Conservation (phyloP, 1,140 invertebrate species). For the Drosophila ohnishii region DNA sequence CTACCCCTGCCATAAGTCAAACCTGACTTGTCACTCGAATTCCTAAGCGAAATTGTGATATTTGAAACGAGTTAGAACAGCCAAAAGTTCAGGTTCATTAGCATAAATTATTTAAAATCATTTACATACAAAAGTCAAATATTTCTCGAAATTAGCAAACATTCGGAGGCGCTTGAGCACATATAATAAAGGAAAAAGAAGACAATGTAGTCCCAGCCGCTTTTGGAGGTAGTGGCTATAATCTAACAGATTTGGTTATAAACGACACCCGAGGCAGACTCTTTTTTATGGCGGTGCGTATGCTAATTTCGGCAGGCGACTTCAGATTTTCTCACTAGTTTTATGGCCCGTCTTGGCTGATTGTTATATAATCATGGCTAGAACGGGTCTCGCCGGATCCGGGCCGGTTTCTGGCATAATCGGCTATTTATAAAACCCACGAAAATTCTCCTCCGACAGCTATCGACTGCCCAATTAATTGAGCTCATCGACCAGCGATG, state of each 20-base stretch:
- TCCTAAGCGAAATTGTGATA: constrained; percentile 17
- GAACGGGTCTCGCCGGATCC: constrained; percentile 52
- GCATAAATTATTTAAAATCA: constrained; percentile 63
- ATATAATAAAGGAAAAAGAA: constrained; percentile 18
- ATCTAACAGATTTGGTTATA: constrained; percentile 59
- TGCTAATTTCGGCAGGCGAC: constrained; percentile 60
- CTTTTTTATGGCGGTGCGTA: constrained; percentile 64
- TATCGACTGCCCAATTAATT: constrained; percentile 60
- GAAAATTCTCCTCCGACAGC: constrained; percentile 51
- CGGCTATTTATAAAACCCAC: constrained; percentile 62
- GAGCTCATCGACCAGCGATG: constrained; percentile 46
- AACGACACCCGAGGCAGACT: constrained; percentile 35
- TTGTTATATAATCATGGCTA: constrained; percentile 72
- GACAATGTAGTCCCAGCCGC: constrained; percentile 11
- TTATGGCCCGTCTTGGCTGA: constrained; percentile 54
- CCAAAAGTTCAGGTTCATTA: constrained; percentile 65
- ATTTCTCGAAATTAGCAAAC: constrained; percentile 53
- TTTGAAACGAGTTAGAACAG: constrained; percentile 62
- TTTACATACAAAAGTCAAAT: constrained; percentile 63
- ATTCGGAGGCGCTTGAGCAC: background rate
- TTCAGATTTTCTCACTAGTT: constrained; percentile 65
- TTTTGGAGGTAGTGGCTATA: constrained; percentile 24
- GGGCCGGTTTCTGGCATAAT: constrained; percentile 74
- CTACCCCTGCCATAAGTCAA: constrained; percentile 14
- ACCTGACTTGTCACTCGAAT: constrained; percentile 16